Base-by-base conservation (phyloP, 2,888 invertebrate species). In the Amiota communis region DNA sequence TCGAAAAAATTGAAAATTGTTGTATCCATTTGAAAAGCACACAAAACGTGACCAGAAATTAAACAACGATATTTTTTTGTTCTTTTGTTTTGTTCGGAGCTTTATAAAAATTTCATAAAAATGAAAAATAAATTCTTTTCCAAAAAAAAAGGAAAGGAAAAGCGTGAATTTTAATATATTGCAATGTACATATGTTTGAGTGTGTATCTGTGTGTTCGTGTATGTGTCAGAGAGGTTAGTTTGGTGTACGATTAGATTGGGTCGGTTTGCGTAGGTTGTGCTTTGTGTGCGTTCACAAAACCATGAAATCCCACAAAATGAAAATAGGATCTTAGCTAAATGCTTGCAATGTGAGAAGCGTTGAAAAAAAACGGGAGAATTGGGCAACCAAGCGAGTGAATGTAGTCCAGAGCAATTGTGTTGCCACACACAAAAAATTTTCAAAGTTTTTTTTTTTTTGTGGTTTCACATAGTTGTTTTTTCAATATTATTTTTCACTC, bases 11-110 rank as follows among this genome's bases (percentile, higher is more conserved):
- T 63, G 63, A 63, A 63, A 74, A 72, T 70, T 78, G 73, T 76
- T 78, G 80, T 79, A 81, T 77, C 77, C 77, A 76, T 83, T 82
- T 77, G 77, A 72, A 79, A 83, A 82, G 81, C 79, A 78, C 77
- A 80, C 78, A 78, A 79, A 76, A 84, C 85, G 83, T 83, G 83
- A 85, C 82, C 76, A 84, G 83, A 83, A 84, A 83, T 83, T 81
- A 83, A 83, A 83, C 74, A 71, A 73, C 73, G 68, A 76, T 73
- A 79, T 77, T 76, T 20, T 76, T 71, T 74, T 10, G 2, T 20
- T 64, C 8, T 64, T 64, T 13, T 46, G 13, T 1, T 63, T 13
- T 59, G n/a, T 15, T 59, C 11, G 0, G 17, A 79, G 78, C 75
- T 77, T 76, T 76, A 80, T 74, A 77, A 78, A 81, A 81, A 78